Evolutionary conservation across 2,113 vertebrate species (phyloP), one percentile per base, ranked within the genome.

Genomic region (Eulacestoma nigropectus): DNA sequence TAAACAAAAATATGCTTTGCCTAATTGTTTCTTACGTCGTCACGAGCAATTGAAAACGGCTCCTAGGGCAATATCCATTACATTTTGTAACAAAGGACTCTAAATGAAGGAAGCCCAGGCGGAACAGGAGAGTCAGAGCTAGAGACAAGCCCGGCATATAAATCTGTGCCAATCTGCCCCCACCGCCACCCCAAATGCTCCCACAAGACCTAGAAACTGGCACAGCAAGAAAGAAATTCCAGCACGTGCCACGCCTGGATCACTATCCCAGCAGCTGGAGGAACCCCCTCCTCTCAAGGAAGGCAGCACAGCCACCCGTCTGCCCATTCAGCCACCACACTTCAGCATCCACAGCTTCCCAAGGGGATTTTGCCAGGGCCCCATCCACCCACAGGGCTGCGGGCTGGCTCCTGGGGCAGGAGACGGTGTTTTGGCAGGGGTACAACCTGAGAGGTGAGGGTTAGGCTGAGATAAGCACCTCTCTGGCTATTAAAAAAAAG

Each of bases 1-100:
- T 97, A 97, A 97, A 95, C 96, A 97, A 97, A 96, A 96, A 95
- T 96, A 96, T 96, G 92, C 92, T 96, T 96, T 97, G 96, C 96
- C 96, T 97, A 97, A 97, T 96, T 96, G 96, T 96, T 97, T 97
- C 77, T 87, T 90, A 53, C 20, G 0, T 93, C 18, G 65, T 97
- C 96, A 96, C 41, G 76, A 93, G 93, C 96, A 92, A 96, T 97
- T 95, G 96, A 68, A 94, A 96, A 92, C 21, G 5, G 79, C 85
- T 97, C 96, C 95, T 93, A 97, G 96, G 96, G 96, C 92, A 57
- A 96, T 96, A 95, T 84, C 88, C 96, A 96, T 96, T 89, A 93
- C 79, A 95, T 74, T 92, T 90, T 6, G 64, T 92, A 96, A 96
- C 95, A 96, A 96, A 97, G 73, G 83, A 17, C 85, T 94, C 95